These are phyloP conservation scores for Drosophila repletoides DNA, from an alignment of 1,140 invertebrate genomes.

Conservation along the genomic window DNA sequence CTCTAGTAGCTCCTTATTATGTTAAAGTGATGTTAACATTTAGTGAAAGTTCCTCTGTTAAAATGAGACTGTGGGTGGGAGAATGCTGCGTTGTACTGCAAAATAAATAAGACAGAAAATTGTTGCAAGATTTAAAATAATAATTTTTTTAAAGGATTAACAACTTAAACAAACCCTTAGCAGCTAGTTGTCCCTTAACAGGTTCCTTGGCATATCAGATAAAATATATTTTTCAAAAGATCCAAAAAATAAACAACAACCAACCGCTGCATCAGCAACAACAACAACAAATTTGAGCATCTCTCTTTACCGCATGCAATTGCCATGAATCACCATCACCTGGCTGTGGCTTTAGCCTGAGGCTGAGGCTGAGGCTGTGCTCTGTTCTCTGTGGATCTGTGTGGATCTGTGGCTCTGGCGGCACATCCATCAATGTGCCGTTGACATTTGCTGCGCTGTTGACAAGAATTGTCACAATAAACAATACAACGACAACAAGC, in stretches of 20 bases:
- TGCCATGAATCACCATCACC: constrained; percentile 77
- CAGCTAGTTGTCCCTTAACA: too few relatives aligned
- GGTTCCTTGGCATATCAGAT: too few relatives aligned
- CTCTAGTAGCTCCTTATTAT: too few relatives aligned
- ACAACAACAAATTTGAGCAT: constrained; percentile 61
- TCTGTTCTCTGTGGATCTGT: not conserved
- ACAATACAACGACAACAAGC: constrained; percentile 73
- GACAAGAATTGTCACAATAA: constrained; percentile 80
- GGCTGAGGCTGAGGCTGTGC: constrained; percentile 4
- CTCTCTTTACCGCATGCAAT: constrained; percentile 72
- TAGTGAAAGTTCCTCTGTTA: too few relatives aligned
- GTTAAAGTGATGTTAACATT: too few relatives aligned
- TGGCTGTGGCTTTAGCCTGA: constrained; percentile 45
- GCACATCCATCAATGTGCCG: constrained; percentile 79
- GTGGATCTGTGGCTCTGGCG: constrained; percentile 31
- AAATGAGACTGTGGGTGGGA: too few relatives aligned
- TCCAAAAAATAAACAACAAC: not conserved
- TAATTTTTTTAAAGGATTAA: too few relatives aligned
- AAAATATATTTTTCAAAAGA: not conserved
- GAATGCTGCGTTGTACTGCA: too few relatives aligned
- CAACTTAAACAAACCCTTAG: too few relatives aligned
- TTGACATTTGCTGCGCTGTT: constrained; percentile 76
- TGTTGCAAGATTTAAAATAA: too few relatives aligned
- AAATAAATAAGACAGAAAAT: not conserved
- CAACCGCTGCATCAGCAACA: constrained; percentile 16